Conservation (phyloP, 2,888 invertebrate genomes). For the Drosophila infuscata region DNA sequence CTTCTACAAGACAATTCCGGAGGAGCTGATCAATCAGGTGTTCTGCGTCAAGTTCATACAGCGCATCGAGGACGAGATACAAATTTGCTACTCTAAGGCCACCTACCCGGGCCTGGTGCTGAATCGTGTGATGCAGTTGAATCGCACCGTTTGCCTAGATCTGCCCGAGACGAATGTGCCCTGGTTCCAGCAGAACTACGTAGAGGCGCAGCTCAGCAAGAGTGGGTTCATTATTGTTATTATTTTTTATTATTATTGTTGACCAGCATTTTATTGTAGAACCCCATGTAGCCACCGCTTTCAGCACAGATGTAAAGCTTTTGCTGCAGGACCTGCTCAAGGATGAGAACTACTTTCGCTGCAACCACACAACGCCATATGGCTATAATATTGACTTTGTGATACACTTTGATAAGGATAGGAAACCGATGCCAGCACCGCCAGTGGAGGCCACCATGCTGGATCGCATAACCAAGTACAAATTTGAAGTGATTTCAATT, state of each 20-base stretch:
- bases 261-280: conserved; percentile 45
- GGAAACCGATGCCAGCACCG: conserved; percentile 71
- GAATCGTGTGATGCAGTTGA: conserved; percentile 87
- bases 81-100: conserved; percentile 86
- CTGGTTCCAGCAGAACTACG: conserved; percentile 89
- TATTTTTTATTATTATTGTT: background rate
- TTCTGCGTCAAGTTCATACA: conserved; percentile 88
- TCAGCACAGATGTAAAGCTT: conserved; percentile 74
- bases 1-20: conserved; percentile 86
- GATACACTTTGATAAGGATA: conserved; percentile 82
- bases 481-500: background rate
- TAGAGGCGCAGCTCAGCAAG: conserved; percentile 86
- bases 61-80: conserved; percentile 87
- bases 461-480: conserved; percentile 83
- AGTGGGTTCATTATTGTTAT: conserved; percentile 76
- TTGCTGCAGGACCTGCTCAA: conserved; percentile 74
- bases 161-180: conserved; percentile 88
- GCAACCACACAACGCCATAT: conserved; percentile 84
- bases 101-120: conserved; percentile 87
- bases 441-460: conserved; percentile 78
- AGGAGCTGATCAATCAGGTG: conserved; percentile 86
- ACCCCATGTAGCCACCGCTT: conserved; percentile 52
- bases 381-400: conserved; percentile 85
- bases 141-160: conserved; percentile 88
- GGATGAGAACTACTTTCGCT: conserved; percentile 77